These are phyloP conservation scores for Meteorus colon DNA, from an alignment of 2,888 invertebrate genomes.

Conservation along the genomic window DNA sequence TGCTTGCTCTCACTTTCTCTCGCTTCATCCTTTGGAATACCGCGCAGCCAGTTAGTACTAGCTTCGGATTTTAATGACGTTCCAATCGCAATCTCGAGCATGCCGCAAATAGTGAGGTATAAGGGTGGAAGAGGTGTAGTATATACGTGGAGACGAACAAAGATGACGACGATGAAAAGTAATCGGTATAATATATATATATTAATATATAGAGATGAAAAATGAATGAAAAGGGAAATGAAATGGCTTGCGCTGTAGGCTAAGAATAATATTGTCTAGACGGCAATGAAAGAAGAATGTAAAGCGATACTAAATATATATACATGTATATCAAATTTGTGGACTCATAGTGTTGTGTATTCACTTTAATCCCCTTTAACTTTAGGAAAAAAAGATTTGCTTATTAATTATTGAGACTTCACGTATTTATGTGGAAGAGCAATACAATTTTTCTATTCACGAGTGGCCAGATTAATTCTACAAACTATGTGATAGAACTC, in stretches of 20 bases:
- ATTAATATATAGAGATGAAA: too few relatives aligned
- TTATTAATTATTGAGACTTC: constrained; percentile 13
- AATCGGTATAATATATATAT: not conserved
- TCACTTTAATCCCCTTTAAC: not conserved
- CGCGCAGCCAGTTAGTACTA: constrained; percentile 18
- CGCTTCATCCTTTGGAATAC: constrained; percentile 1
- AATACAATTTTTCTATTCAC: too few relatives aligned
- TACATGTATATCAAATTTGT: not conserved
- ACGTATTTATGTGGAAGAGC: not conserved
- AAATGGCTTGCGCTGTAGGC: constrained; percentile 18
- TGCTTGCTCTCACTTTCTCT: not conserved
- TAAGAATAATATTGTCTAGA: constrained; percentile 36
- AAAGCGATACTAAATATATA: constrained; percentile 9
- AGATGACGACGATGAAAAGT: constrained; percentile 13
- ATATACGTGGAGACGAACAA: not conserved
- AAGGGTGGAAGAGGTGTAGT: not conserved
- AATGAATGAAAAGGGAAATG: not conserved
- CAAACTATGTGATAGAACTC: too few relatives aligned
- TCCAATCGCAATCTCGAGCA: constrained; percentile 32
- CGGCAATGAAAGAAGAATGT: not conserved
- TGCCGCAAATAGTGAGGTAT: not conserved
- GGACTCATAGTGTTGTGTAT: not conserved
- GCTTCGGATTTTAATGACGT: constrained; percentile 35
- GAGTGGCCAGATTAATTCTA: too few relatives aligned
- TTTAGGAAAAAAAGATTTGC: not conserved